These are phyloP conservation scores for Volucella bombylans DNA, from an alignment of 2,888 invertebrate genomes.

Conservation along the genomic window DNA sequence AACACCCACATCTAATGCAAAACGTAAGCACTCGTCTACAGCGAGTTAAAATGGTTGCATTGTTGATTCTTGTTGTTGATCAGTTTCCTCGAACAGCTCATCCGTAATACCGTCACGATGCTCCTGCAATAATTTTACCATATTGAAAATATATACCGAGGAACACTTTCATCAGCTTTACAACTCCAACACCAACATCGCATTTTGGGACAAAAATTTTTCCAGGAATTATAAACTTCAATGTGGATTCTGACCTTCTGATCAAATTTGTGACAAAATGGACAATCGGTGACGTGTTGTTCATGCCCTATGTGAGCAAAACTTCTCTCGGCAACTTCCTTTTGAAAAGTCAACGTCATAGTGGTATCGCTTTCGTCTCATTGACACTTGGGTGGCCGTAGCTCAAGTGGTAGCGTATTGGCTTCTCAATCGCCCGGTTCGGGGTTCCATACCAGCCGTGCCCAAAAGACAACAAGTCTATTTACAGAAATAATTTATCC, in stretches of 20 bases:
- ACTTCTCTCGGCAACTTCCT: slow-evolving; percentile 97
- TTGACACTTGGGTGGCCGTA: too few relatives aligned
- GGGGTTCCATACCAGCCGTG: too few relatives aligned
- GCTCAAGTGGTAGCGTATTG: too few relatives aligned
- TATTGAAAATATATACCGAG: slow-evolving; percentile 92
- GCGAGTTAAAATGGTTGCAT: slow-evolving; percentile 89
- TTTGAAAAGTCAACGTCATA: slow-evolving; percentile 98
- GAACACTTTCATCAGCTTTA: slow-evolving; percentile 94
- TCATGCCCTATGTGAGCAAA: slow-evolving; percentile 87
- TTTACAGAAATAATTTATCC: too few relatives aligned
- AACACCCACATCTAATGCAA: slow-evolving; percentile 83
- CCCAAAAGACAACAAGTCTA: too few relatives aligned
- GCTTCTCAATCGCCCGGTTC: too few relatives aligned
- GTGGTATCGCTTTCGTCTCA: slow-evolving; percentile 89
- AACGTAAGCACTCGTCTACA: slow-evolving; percentile 89
- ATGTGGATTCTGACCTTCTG: slow-evolving; percentile 90
- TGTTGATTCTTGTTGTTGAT: slow-evolving; percentile 84
- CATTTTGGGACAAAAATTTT: slow-evolving; percentile 96
- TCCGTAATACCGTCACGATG: slow-evolving; percentile 86
- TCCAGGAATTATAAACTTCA: slow-evolving; percentile 94
- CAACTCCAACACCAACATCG: slow-evolving; percentile 97
- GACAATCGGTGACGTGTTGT: slow-evolving; percentile 94
- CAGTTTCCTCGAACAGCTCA: slow-evolving; percentile 88
- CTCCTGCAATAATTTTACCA: slow-evolving; percentile 91
- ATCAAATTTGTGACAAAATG: slow-evolving; percentile 97